phyloP scores from a whole-genome alignment of 2,113 vertebrate species.

The Zosterops pallidus region DNA sequence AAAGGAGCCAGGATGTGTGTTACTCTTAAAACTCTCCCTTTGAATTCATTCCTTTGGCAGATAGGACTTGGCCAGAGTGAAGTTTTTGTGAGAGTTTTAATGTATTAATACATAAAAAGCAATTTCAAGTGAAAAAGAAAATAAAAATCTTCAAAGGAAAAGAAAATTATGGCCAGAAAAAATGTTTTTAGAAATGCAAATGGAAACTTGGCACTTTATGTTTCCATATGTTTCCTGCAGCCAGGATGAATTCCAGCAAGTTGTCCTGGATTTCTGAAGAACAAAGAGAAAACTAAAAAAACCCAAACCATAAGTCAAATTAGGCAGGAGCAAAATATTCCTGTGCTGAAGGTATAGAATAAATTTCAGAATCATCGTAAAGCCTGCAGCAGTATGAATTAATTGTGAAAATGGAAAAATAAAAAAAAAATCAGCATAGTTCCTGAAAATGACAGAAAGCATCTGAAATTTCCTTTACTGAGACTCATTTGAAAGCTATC shows the following conservation, averaged over 20 bases:
- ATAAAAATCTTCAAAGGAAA: not conserved
- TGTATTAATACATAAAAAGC: not conserved
- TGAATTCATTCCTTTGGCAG: conserved; percentile 2
- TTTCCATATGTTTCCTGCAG: not conserved
- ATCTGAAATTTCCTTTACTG: not conserved
- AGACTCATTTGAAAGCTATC: not conserved
- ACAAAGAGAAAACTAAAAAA: not conserved
- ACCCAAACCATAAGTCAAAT: not conserved
- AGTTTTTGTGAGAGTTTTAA: too few species aligned
- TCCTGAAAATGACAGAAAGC: not conserved
- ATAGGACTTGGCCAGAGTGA: not conserved
- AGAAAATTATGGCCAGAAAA: not conserved
- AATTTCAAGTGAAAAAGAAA: conserved; percentile 10
- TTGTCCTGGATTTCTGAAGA: not conserved
- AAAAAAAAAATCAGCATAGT: not conserved
- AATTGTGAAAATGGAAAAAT: not conserved
- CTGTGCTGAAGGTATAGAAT: not conserved
- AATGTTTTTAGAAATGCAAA: conserved; percentile 27
- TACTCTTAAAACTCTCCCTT: not conserved
- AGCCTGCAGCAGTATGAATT: not conserved
- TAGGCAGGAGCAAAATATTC: not conserved
- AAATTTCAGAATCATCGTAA: not conserved
- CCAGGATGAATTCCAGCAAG: not conserved
- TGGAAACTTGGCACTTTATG: not conserved
- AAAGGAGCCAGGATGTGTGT: not conserved